These are phyloP conservation scores for Odontocerum albicorne DNA, from an alignment of 2,888 invertebrate genomes.

Conservation along the genomic window DNA sequence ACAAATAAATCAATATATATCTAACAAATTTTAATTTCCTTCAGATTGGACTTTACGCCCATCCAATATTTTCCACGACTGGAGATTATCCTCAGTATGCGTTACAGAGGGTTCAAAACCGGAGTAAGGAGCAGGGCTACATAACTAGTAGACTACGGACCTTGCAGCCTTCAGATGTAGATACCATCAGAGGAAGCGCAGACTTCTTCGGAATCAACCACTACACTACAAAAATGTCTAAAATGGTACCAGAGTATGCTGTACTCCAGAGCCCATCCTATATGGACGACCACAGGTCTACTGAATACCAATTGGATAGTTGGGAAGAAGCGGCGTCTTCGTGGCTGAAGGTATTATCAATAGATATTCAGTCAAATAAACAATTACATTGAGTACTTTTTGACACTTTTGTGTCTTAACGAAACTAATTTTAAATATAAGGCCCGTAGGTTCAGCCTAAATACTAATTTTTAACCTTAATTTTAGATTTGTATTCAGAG, in stretches of 20 bases:
- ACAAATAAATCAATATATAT: no score
- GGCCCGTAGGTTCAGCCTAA: no score
- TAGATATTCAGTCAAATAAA: background rate
- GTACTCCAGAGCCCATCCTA: background rate
- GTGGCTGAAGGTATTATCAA: background rate
- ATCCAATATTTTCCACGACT: slow-evolving; percentile 60
- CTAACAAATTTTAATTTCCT: slow-evolving; percentile 38
- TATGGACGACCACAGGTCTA: background rate
- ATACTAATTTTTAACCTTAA: no score
- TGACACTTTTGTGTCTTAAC: no score
- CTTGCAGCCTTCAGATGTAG: slow-evolving; percentile 61
- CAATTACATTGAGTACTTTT: background rate
- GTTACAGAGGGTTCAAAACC: slow-evolving; percentile 55
- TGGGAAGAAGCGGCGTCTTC: background rate
- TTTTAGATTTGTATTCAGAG: no score
- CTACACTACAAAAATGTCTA: slow-evolving; percentile 56
- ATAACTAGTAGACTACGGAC: slow-evolving; percentile 58
- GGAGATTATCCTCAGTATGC: slow-evolving; percentile 65
- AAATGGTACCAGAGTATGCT: background rate
- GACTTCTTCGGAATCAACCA: slow-evolving; percentile 75
- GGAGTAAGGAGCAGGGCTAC: slow-evolving; percentile 60
- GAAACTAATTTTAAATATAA: no score
- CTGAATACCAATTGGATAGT: background rate
- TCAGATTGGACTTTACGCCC: slow-evolving; percentile 57
- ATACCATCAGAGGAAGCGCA: slow-evolving; percentile 46